Base-by-base conservation (phyloP, 2,797 vertebrate species). In the Erithacus rubecula region DNA sequence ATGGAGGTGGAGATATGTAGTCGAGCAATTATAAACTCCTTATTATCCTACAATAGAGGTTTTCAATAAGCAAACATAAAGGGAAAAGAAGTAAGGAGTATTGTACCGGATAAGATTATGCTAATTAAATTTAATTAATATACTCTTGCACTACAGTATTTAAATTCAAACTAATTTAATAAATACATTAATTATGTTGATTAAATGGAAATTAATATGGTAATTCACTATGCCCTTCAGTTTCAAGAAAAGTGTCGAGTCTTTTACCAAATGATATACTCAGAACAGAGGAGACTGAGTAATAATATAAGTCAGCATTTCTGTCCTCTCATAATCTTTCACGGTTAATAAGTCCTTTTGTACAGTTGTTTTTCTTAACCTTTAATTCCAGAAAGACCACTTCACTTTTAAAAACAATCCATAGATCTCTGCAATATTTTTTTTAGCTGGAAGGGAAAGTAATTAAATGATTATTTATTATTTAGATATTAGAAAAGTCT, bases 121-220 rank as follows among this genome's bases (percentile, higher is more conserved):
- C 36, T 89, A 95, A 95, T 94, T 80, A 93, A 92, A 94, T 88
- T 77, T 83, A 93, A 96, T 95, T 94, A 94, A 93, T 78, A 79
- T 83, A 83, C 14, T 65, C 44, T 83, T 92, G 15, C 60, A 83
- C 15, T 41, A 22, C 26, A 69, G 36, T 72, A 51, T 83, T 85
- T 92, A 64, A 91, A 95, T 89, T 90, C 53, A 76, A 58, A 75
- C 29, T 89, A 55, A 92, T 94, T 94, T 89, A 90, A 93, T 91
- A 94, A 95, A 89, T 91, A 72, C 21, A 72, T 89, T 95, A 95
- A 87, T 94, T 83, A 77, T 53, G 26, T 32, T 83, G 13, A 60
- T 63, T 80, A 85, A 80, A 85, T 75, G 34, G 63, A 87, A 91
- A 85, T 85, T 46, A 90, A 78, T 78, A 92, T 65, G 29, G 60